A percentile compares a stretch with the other conserved stretches of the same genome.
Conservation (phyloP, 2,888 invertebrate genomes). For the Hydroisotoma schaefferi region DNA sequence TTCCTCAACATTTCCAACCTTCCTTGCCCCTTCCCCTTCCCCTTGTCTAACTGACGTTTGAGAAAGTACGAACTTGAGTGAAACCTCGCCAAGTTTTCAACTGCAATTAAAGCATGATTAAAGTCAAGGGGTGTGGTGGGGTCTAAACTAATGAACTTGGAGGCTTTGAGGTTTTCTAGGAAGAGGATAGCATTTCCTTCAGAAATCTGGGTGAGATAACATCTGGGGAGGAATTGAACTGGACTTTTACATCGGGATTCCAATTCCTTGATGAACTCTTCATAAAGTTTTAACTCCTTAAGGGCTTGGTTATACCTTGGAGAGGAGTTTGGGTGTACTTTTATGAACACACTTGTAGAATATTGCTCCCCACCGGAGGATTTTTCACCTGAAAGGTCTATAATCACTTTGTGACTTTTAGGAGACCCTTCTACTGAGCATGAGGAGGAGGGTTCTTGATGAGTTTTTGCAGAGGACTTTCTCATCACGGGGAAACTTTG, state of each 20-base stretch:
- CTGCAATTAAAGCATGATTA: conserved; percentile 26
- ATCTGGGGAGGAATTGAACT: background rate
- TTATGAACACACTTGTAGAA: conserved; percentile 8
- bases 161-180: conserved; percentile 22
- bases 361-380: background rate
- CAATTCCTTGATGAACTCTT: background rate
- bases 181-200: conserved; percentile 17
- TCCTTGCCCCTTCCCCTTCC: conserved; percentile 18
- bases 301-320: background rate
- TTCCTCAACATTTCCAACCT: conserved; percentile 24
- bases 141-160: background rate
- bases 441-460: background rate
- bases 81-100: conserved; percentile 31
- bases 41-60: conserved; percentile 21
- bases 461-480: background rate
- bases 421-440: background rate
- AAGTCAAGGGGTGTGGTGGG: conserved; percentile 22
- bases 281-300: conserved; percentile 5
- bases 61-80: conserved; percentile 30
- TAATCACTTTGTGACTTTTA: conserved; percentile 1
- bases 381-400: conserved; percentile 1
- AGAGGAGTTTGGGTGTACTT: background rate
- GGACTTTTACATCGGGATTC: background rate
- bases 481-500: too few species aligned
- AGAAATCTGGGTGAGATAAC: conserved; percentile 4